These are phyloP conservation scores for Hipposideros larvatus DNA, from an alignment of 2,797 vertebrate species.

Conservation along the genomic window DNA sequence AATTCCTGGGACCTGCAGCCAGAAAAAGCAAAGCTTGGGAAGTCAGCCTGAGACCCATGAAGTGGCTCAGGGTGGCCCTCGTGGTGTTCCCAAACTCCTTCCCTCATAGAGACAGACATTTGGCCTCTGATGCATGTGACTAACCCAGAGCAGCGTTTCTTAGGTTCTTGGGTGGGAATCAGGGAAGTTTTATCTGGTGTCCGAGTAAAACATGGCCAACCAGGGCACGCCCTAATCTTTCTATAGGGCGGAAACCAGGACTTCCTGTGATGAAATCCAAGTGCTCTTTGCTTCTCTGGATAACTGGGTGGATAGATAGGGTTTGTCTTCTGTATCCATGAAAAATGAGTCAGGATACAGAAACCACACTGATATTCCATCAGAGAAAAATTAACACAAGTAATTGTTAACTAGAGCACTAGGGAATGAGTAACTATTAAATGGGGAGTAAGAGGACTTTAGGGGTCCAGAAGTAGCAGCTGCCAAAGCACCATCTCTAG, in stretches of 20 bases:
- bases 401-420: background rate
- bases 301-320: background rate
- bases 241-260: background rate
- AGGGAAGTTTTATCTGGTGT: background rate
- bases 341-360: background rate
- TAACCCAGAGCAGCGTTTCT: background rate
- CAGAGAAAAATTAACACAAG: background rate
- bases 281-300: background rate
- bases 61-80: background rate
- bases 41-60: background rate
- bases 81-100: background rate
- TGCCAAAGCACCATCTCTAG: background rate
- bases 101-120: background rate
- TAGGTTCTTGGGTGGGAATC: background rate
- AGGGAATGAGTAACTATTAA: background rate
- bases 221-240: background rate
- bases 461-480: background rate
- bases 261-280: background rate
- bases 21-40: background rate
- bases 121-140: background rate
- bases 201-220: background rate
- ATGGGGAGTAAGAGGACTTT: background rate
- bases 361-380: background rate
- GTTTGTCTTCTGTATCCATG: background rate
- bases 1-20: background rate